A percentile compares a stretch with the other conserved stretches of the same genome.
phyloP scores from a whole-genome alignment of 2,797 vertebrate genomes.

The Alosa sapidissima region DNA sequence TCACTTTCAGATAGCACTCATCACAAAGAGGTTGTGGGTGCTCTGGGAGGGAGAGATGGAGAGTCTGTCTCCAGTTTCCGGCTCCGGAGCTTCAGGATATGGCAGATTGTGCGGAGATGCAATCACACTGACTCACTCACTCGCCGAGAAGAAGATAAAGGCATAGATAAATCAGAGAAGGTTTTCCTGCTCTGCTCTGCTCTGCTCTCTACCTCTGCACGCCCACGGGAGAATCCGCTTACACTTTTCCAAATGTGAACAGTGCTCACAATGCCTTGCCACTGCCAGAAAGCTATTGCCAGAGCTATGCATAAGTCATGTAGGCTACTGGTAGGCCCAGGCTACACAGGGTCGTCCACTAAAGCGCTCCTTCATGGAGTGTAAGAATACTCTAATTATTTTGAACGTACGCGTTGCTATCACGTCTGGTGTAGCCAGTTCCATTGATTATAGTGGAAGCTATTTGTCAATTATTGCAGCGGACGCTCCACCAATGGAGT shows the following conservation, averaged over 20 bases:
- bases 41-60: neutral
- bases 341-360: no score
- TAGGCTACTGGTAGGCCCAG: neutral
- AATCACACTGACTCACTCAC: neutral
- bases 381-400: no score
- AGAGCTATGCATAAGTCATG: no score
- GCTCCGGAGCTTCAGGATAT: neutral
- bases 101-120: neutral
- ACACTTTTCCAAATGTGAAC: neutral
- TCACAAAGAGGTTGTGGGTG: neutral
- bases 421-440: no score
- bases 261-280: neutral
- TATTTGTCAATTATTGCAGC: no score
- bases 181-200: neutral
- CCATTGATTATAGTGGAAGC: no score
- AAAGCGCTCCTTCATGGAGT: no score
- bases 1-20: neutral
- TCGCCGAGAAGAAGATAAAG: slow-evolving; percentile 5
- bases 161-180: slow-evolving; percentile 1
- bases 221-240: neutral
- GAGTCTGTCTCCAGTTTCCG: neutral
- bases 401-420: no score
- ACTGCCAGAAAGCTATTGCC: neutral
- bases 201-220: neutral
- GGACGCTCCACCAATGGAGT: no score